Evolutionary conservation across 2,797 vertebrate genomes (phyloP).

Genomic region (Leucoraja ocellata): DNA sequence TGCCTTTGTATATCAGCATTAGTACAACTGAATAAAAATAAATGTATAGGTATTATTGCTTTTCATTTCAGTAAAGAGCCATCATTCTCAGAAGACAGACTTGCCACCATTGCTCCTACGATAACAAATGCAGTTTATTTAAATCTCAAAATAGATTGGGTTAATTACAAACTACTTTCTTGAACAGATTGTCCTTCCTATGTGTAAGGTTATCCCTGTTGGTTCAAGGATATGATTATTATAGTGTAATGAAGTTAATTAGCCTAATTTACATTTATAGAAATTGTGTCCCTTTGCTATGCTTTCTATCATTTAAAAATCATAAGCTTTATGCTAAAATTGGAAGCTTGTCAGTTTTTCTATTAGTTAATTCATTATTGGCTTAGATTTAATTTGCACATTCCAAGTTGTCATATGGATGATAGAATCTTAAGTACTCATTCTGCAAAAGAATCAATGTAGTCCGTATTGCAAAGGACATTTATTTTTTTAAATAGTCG

Average conservation of each 20-base stretch:
- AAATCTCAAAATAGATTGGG: background rate
- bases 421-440: background rate
- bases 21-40: too few species aligned
- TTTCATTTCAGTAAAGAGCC: background rate
- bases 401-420: background rate
- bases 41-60: background rate
- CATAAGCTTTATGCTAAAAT: constrained; percentile 15
- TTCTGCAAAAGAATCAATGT: background rate
- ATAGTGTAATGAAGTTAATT: constrained; percentile 16
- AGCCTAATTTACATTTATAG: background rate
- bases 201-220: background rate
- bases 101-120: background rate
- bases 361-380: background rate
- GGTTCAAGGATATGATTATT: constrained; percentile 10
- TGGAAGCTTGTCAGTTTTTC: background rate
- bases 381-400: background rate
- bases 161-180: constrained; percentile 12
- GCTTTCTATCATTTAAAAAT: constrained; percentile 19
- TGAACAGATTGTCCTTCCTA: background rate
- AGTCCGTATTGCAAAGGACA: background rate
- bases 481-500: background rate
- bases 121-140: constrained; percentile 9
- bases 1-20: too few species aligned
- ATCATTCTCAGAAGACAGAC: background rate
- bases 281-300: background rate